Evolutionary conservation across 1,140 invertebrate genomes (phyloP).

Genomic region (Atta texana): DNA sequence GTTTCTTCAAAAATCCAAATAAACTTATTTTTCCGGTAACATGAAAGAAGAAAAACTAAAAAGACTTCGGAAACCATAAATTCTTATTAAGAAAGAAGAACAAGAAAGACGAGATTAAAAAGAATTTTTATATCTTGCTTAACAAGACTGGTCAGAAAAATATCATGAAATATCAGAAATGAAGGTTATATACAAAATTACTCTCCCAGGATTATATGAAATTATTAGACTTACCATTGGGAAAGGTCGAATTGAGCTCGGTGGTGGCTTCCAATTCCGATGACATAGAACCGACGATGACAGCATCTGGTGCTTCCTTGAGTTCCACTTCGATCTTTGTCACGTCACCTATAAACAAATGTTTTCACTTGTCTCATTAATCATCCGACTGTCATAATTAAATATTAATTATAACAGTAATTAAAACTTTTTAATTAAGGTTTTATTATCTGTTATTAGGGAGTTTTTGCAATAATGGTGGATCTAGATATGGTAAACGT

Average conservation of each 20-base stretch:
- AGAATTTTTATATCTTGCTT: constrained; percentile 12
- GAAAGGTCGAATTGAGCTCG: constrained; percentile 82
- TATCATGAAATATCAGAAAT: not conserved
- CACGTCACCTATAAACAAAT: constrained; percentile 77
- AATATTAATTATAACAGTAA: not conserved
- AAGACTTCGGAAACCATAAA: not conserved
- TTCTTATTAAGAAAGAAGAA: not conserved
- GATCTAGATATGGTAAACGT: too few species aligned
- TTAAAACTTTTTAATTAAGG: constrained; percentile 11
- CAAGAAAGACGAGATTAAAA: not conserved
- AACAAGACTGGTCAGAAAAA: not conserved
- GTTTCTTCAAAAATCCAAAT: not conserved
- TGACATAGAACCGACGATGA: constrained; percentile 79
- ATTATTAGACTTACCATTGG: constrained; percentile 75
- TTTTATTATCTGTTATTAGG: not conserved
- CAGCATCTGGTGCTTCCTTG: constrained; percentile 80
- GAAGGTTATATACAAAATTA: not conserved
- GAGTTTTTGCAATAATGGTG: too few species aligned
- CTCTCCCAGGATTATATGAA: not conserved
- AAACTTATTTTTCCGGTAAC: not conserved
- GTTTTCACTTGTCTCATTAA: constrained; percentile 26
- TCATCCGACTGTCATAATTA: not conserved
- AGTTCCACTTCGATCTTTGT: constrained; percentile 83
- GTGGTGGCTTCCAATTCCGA: constrained; percentile 77
- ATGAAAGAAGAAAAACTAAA: not conserved